Evolutionary conservation across 2,797 vertebrate genomes (phyloP), one percentile per base, ranked within the genome.

Genomic region (Alca torda): DNA sequence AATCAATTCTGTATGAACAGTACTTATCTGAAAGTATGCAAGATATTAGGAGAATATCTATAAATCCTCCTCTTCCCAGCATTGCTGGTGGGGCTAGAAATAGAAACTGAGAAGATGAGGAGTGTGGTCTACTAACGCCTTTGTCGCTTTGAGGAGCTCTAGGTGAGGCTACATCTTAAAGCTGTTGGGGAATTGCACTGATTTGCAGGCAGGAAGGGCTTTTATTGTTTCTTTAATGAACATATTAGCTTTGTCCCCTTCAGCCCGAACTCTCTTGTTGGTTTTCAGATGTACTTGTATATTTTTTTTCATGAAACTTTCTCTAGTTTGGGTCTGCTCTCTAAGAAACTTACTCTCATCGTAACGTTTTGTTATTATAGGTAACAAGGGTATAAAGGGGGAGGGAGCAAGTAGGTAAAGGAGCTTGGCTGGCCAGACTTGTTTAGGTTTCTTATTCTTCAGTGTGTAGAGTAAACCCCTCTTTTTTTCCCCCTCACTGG

Each of bases 1-100:
- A 30, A 90, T 86, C 65, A 50, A 25, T 91, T 88, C 46, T 28
- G 8, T 30, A 20, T 13, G 43, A 78, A n/a, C 6, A 6, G 21
- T 48, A 51, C 48, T 90, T 94, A 43, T 2, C 76, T 93, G 79
- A 85, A 90, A 84, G 37, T 16, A 48, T n/a, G 20, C 28, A 53
- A 41, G 24, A 53, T 74, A 48, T 72, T 92, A 50, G 92, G 85
- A 90, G 70, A 90, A 77, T 53, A 60, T 53, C 69, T 70, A 3
- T 70, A 90, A 87, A 82, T 64, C 20, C 28, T 89, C 12, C 13
- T 80, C 20, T 95, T 95, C 63, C 82, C 74, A 92, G 85, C 54
- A 67, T 8, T 93, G 48, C 46, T 75, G 4, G 43, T 54, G 39
- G 35, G 28, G 46, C 28, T 83, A 12, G 78, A 91, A 95, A 91